Evolutionary conservation across 2,113 vertebrate species (phyloP).

Genomic region (Triplophysa dalaica): DNA sequence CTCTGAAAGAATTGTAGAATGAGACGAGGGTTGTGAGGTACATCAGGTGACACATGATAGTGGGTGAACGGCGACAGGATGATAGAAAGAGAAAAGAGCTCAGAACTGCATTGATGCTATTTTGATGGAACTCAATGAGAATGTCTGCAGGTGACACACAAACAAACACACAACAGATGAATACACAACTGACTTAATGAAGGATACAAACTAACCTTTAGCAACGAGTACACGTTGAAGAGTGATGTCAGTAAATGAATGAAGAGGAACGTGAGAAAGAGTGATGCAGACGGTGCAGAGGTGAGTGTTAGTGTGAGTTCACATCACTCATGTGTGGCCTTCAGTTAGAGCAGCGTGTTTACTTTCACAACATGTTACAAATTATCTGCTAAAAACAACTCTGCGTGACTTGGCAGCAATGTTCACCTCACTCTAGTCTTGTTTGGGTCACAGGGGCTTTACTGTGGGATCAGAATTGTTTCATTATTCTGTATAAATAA

Average conservation of each 20-base stretch:
- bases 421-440: constrained; percentile 75
- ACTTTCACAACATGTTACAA: constrained; percentile 76
- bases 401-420: constrained; percentile 82
- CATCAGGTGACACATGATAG: too few species aligned
- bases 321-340: constrained; percentile 62
- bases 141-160: background rate
- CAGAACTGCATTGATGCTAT: too few species aligned
- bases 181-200: background rate
- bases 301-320: constrained; percentile 20
- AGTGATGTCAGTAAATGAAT: too few species aligned
- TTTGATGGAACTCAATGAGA: background rate
- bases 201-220: too few species aligned
- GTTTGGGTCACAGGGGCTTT: constrained; percentile 76
- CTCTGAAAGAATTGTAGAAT: too few species aligned
- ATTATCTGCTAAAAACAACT: constrained; percentile 78
- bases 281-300: background rate
- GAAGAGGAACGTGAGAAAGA: background rate
- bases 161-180: background rate
- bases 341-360: constrained; percentile 68
- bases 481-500: too few species aligned
- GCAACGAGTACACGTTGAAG: background rate
- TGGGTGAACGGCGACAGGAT: too few species aligned
- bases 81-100: too few species aligned
- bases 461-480: too few species aligned
- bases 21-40: too few species aligned